Percentiles rank a stretch among this genome's conserved stretches.
These are phyloP conservation scores for Grallaria varia DNA, from an alignment of 2,113 vertebrate genomes.

Conservation along the genomic window DNA sequence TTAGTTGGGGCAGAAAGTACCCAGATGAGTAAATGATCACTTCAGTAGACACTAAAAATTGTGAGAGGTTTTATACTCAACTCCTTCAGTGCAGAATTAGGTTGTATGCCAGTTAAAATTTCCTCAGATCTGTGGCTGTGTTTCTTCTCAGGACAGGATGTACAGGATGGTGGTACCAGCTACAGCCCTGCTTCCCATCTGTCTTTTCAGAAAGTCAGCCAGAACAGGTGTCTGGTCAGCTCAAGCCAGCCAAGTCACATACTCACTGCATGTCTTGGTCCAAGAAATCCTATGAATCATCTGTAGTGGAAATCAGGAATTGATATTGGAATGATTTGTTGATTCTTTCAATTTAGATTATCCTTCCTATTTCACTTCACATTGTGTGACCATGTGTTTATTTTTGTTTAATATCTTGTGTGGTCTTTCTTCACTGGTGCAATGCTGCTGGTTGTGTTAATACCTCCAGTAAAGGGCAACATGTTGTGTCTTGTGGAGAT, in stretches of 20 bases:
- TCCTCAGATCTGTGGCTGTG: not conserved
- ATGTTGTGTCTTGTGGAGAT: not conserved
- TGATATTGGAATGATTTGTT: not conserved
- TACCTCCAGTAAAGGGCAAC: not conserved
- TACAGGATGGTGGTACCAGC: accelerated
- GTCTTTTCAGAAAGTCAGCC: not conserved
- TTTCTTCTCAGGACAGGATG: not conserved
- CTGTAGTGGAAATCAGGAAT: not conserved
- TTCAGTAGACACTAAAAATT: not conserved
- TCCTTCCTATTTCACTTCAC: not conserved
- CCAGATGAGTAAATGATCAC: not conserved
- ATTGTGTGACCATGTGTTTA: not conserved
- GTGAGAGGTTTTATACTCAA: not conserved
- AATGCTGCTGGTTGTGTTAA: not conserved
- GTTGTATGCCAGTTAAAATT: not conserved
- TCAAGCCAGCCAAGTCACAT: not conserved
- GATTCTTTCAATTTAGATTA: not conserved
- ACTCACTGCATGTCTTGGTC: not conserved
- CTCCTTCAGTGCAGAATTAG: not conserved
- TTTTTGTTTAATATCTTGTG: not conserved
- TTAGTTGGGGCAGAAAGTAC: not conserved
- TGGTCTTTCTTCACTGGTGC: not conserved
- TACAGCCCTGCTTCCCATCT: not conserved
- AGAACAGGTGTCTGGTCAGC: not conserved
- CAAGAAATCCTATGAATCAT: not conserved